These are phyloP conservation scores for Pardalotus punctatus DNA, from an alignment of 2,113 vertebrate species.

Conservation along the genomic window DNA sequence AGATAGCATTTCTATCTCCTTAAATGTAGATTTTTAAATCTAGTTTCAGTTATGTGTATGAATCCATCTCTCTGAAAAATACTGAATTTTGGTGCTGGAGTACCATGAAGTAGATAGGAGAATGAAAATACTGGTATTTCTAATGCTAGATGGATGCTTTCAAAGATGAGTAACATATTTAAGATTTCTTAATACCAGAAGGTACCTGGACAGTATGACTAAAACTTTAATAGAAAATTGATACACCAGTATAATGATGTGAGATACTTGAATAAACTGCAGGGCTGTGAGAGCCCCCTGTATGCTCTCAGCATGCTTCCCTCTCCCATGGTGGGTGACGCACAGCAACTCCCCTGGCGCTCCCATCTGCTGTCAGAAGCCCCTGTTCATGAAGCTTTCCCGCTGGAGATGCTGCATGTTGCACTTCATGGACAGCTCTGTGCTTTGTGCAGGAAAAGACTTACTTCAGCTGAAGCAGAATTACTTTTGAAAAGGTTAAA, in stretches of 20 bases:
- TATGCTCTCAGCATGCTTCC: fast-evolving
- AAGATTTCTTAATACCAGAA: neutral
- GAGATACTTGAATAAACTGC: neutral
- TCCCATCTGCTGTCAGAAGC: neutral
- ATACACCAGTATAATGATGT: neutral
- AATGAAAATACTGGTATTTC: neutral
- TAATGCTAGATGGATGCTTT: neutral
- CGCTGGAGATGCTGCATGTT: fast-evolving
- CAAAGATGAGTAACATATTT: neutral
- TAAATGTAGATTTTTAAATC: neutral
- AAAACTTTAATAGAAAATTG: neutral
- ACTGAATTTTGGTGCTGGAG: neutral
- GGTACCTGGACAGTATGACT: neutral
- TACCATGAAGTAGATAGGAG: neutral
- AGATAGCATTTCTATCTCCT: neutral
- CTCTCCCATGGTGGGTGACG: fast-evolving
- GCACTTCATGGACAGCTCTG: fast-evolving
- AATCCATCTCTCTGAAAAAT: neutral
- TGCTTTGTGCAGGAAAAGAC: neutral
- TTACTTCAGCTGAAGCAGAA: neutral
- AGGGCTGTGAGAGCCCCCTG: neutral
- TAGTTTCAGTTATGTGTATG: neutral
- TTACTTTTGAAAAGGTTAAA: constrained; percentile 31
- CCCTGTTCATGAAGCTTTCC: neutral
- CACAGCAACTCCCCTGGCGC: neutral